A percentile compares a stretch with the other conserved stretches of the same genome.
These are phyloP conservation scores for Pseudeuparius sepicola DNA, from an alignment of 2,888 invertebrate genomes.

Conservation along the genomic window DNA sequence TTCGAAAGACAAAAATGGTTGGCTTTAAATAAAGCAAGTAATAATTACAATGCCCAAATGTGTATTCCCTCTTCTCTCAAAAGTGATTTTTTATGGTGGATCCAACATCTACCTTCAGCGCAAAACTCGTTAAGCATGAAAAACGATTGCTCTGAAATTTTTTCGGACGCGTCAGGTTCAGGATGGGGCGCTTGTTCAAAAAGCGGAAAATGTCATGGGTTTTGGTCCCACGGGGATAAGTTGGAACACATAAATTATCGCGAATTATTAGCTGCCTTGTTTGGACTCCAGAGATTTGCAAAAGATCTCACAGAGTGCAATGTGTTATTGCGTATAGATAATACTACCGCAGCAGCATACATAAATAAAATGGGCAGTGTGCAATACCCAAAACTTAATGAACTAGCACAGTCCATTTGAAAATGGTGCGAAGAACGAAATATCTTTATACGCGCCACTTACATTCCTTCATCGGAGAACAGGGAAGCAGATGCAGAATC, in stretches of 20 bases:
- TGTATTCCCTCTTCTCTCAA: no score
- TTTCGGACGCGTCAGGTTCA: slow-evolving; percentile 20
- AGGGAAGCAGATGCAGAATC: slow-evolving; percentile 15
- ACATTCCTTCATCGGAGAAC: slow-evolving; percentile 20
- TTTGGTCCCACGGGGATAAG: slow-evolving; percentile 20
- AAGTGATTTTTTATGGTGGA: no score
- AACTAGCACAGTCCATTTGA: slow-evolving; percentile 23
- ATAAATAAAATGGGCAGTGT: slow-evolving; percentile 22
- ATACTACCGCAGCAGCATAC: slow-evolving; percentile 21
- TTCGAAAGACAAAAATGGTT: no score
- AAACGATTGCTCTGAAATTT: no score
- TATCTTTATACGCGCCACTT: slow-evolving; percentile 22
- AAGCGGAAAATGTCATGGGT: slow-evolving; percentile 17
- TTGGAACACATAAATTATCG: slow-evolving; percentile 19
- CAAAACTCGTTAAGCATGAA: no score
- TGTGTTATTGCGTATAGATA: slow-evolving; percentile 22
- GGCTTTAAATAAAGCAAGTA: no score
- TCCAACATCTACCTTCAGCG: no score
- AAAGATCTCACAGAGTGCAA: slow-evolving; percentile 12
- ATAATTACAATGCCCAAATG: no score
- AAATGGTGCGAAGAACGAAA: slow-evolving; percentile 23
- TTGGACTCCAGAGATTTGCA: slow-evolving; percentile 21
- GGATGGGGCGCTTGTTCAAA: slow-evolving; percentile 23
- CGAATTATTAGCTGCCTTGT: no score
- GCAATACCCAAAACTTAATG: slow-evolving; percentile 20